These are phyloP conservation scores for Thamnophis sirtalis DNA, from an alignment of 2,113 vertebrate genomes.

Conservation along the genomic window DNA sequence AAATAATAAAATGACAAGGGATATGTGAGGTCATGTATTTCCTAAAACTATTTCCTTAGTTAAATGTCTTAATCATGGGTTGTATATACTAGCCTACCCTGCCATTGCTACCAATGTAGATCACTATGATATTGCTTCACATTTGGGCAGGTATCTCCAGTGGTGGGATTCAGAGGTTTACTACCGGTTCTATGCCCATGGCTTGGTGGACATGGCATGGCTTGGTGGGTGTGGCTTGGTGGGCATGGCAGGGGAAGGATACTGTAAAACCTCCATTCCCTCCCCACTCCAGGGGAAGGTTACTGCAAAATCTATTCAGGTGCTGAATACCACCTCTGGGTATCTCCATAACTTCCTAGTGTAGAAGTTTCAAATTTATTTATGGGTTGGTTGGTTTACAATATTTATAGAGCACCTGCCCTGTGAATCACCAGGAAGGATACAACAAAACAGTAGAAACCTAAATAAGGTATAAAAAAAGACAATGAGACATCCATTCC, in stretches of 20 bases:
- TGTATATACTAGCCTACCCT: neutral
- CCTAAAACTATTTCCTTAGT: neutral
- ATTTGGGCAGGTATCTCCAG: neutral
- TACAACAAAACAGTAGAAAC: neutral
- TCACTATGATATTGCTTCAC: neutral
- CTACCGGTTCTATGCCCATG: too few species aligned
- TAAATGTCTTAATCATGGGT: neutral
- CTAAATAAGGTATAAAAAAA: neutral
- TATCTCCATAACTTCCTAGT: neutral
- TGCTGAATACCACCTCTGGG: too few species aligned
- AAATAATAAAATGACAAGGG: neutral
- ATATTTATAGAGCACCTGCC: neutral
- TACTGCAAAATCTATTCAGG: too few species aligned
- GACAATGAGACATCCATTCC: neutral
- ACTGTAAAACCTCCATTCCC: too few species aligned
- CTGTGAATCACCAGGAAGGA: neutral
- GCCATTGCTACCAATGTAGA: neutral
- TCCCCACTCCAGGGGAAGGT: too few species aligned
- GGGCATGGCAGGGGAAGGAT: too few species aligned
- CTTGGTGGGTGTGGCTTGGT: too few species aligned
- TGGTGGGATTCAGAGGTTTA: too few species aligned
- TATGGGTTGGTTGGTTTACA: neutral
- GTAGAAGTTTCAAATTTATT: neutral
- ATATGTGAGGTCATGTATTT: neutral
- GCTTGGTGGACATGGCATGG: too few species aligned